Base-by-base conservation (phyloP, 2,113 vertebrate species). In the Tyto alba region DNA sequence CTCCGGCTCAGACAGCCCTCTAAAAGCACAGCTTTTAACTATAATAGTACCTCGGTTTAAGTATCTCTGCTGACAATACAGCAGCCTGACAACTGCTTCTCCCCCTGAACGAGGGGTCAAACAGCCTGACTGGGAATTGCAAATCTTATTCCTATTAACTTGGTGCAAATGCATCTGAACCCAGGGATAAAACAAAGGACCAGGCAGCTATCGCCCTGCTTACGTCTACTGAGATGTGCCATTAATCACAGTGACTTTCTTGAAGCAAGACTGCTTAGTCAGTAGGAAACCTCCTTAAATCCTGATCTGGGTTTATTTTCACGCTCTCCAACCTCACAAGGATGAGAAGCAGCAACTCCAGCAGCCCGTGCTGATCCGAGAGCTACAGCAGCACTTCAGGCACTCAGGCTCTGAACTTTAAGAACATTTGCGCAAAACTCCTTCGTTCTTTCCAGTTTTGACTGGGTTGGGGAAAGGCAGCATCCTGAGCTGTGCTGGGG, bases 171-270 rank as follows among this genome's bases (percentile, higher is more conserved):
- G 2, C 7, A 10, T 34, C 68, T 9, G 9, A 75, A 16, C 16
- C 30, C 19, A 4, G 30, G 57, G 74, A 56, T 66, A 5, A n/a
- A 26, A 30, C 56, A 50, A 66, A 56, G 48, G 32, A 21, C 9
- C 0, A 5, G 11, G 17, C 43, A 18, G 56, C 32, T n/a, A 7
- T 7, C 12, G 6, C 56, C 48, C 40, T 7, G 79, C 60, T 25
- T 6, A 16, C 2, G 2, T 3, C 4, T 4, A 3, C 32, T 0
- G 18, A 26, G 57, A 14, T 13, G 27, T 14, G 57, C 27, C 15
- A 36, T 23, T 29, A 19, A 36, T 47, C 62, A 56, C 73, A 6
- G 73, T 2, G 34, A 21, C 21, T 18, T 11, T 38, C 63, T 10
- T 9, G 45, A 47, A 76, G 57, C 43, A 25, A 29, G 71, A 15